Base-by-base conservation (phyloP, 2,797 vertebrate genomes). In the Gadopsis marmoratus region DNA sequence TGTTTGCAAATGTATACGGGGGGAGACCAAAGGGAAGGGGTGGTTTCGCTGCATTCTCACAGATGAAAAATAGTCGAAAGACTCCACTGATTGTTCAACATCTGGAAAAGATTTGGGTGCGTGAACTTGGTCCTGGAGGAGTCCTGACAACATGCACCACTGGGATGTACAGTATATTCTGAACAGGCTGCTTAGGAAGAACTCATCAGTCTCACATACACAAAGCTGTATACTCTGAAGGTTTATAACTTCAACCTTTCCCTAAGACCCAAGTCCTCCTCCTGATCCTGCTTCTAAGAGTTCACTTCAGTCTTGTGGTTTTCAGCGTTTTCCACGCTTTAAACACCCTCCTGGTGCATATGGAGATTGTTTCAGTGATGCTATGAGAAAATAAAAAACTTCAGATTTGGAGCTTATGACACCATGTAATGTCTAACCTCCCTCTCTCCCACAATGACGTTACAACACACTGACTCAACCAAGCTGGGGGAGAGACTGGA, bases 21-120 rank as follows among this genome's bases (percentile, higher is more conserved):
- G 41, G 55, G 78, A 19, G 68, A 63, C 3, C 4, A 14, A 33
- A 70, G 55, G 55, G n/a, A 43, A 45, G 11, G 35, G 39, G 59
- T 47, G 48, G 39, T 12, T 8, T 63, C 60, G 37, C 55, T 75
- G 74, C 79, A 68, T 76, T 88, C 86, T 86, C 79, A 55, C 68
- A 76, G 75, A 89, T 86, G 79, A 89, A 86, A 82, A 89, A 88
- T 89, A 82, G 86, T 71, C 33, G 5, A 73, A 79, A 81, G 63
- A 60, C 82, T 84, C 53, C 48, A 39, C 90, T 93, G 89, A 94
- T 92, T 94, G 88, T 92, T 89, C 82, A 60, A 90, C 95, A 95
- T 96, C 94, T 96, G 95, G 95, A 95, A 94, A 53, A 79, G 61
- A 92, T 96, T 94, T 81, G 64, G 69, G 69, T 84, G 86, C 51